phyloP scores from a whole-genome alignment of 2,888 invertebrate species.

The Noctua janthina region DNA sequence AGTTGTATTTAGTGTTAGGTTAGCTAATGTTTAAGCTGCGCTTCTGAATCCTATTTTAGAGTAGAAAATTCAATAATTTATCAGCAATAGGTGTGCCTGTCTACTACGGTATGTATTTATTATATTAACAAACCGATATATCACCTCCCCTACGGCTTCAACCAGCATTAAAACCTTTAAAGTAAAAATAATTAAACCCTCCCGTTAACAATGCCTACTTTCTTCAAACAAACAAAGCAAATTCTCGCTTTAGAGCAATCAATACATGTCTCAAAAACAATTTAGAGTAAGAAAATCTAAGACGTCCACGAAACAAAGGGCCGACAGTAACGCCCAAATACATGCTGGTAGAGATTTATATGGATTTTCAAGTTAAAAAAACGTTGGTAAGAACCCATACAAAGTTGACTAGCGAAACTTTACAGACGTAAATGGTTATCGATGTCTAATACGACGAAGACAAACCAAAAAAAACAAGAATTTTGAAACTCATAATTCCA shows the following conservation, averaged over 20 bases:
- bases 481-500: not conserved
- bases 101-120: not conserved
- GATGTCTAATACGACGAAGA: not conserved
- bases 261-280: constrained; percentile 82
- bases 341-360: constrained; percentile 77
- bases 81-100: too few relatives aligned
- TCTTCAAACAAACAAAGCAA: constrained; percentile 66
- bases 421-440: not conserved
- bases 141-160: not conserved
- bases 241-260: constrained; percentile 73
- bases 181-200: constrained; percentile 60
- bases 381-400: not conserved
- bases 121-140: not conserved
- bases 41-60: not conserved
- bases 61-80: too few relatives aligned
- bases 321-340: constrained; percentile 69
- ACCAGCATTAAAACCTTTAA: constrained; percentile 29
- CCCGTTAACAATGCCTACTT: constrained; percentile 52
- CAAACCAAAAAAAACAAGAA: not conserved
- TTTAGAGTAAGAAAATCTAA: constrained; percentile 74
- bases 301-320: constrained; percentile 78
- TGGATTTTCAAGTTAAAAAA: constrained; percentile 58
- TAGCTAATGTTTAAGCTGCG: not conserved
- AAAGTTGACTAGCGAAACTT: not conserved
- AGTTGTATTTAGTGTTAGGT: not conserved